These are phyloP conservation scores for Serilophus lunatus DNA, from an alignment of 2,113 vertebrate genomes.

Conservation along the genomic window DNA sequence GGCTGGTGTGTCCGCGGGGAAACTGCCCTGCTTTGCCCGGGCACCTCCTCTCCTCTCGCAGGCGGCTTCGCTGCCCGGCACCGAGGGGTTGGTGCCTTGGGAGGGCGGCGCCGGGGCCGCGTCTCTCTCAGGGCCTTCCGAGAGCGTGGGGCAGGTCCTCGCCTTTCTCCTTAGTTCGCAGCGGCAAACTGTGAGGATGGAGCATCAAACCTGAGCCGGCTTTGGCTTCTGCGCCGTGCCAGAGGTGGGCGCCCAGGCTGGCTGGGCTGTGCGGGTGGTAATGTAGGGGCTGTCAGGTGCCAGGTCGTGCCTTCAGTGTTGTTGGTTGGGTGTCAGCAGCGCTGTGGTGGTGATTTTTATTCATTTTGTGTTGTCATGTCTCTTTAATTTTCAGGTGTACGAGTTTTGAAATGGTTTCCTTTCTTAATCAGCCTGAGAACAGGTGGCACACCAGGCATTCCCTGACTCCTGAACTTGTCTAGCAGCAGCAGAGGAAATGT, in stretches of 20 bases:
- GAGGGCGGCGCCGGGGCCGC: not conserved
- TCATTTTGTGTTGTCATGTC: not conserved
- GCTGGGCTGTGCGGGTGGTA: not conserved
- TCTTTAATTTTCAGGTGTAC: not conserved
- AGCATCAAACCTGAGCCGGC: rapidly evolving
- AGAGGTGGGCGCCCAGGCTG: not conserved
- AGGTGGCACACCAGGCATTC: not conserved
- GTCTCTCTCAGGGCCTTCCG: not conserved
- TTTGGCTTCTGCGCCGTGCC: not conserved
- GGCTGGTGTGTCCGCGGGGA: not conserved
- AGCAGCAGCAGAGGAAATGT: not conserved
- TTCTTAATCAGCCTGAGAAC: not conserved
- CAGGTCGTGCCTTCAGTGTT: not conserved
- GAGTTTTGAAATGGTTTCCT: not conserved
- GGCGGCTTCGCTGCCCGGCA: not conserved
- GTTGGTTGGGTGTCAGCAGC: not conserved
- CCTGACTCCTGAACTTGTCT: not conserved
- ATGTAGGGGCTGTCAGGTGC: rapidly evolving
- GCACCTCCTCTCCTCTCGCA: not conserved
- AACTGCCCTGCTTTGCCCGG: rapidly evolving
- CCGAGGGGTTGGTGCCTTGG: not conserved
- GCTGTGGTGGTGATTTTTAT: not conserved
- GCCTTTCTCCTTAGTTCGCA: not conserved
- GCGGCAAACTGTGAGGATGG: rapidly evolving
- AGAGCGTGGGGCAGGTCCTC: rapidly evolving